Base-by-base conservation (phyloP, 2,888 invertebrate species). In the Listrodromus nycthemerus region DNA sequence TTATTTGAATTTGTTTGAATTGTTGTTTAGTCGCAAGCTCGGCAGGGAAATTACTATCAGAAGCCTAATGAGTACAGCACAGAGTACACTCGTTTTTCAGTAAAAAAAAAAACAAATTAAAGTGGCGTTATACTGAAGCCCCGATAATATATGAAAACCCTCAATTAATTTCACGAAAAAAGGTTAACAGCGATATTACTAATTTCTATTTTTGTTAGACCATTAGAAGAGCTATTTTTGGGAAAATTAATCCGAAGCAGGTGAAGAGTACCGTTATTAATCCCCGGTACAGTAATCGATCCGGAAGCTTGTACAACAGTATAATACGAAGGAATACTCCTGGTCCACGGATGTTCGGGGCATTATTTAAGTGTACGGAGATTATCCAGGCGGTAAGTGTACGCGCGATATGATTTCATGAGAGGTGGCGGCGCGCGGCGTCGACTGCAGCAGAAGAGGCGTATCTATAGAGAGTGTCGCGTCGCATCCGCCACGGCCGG, bases 361-460 rank as follows among this genome's bases (percentile, higher is more conserved):
- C 66, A 78, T 82, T 78, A 82, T 82, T 78, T 66, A 71, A 71
- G 66, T 73, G 82, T 78, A 78, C 66, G 66, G 41, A 78, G 82
- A 82, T 82, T 77, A 82, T 73, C 82, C 70, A 41, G 55, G 16
- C 65, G 78, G 24, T 63, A 52, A 65, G 70, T 50, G 78, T 50
- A 65, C 65, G 70, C 50, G 63, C 73, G 80, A 75, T 80, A 75
- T 75, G 66, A 74, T 80, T 80, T 80, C 58, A 69, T 80, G 69
- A 74, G 73, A 58, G 67, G 58, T 16, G n/a, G 7, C 61, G n/a
- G 61, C 61, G 58, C n/a, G 61, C 58, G 21, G 61, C 67, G 10
- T n/a, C 24, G n/a, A 16, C 41, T 45, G 50, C 24, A n/a, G 30
- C 69, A 19, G 24, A 69, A 24, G 63, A 48, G 19, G 24, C 41